phyloP scores from a whole-genome alignment of 2,888 invertebrate species.

The Catotricha subobsoleta region DNA sequence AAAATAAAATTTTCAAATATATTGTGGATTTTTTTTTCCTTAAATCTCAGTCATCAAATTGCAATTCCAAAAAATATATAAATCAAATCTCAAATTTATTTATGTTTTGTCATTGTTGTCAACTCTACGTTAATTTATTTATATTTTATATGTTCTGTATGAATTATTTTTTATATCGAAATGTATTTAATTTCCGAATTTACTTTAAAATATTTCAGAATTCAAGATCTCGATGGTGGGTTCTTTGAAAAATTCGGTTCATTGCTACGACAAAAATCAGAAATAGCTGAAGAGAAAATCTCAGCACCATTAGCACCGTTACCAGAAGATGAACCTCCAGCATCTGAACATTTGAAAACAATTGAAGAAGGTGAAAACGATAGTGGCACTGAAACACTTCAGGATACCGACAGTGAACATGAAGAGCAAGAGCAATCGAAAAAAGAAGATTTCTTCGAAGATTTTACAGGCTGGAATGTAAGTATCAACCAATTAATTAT shows the following conservation, averaged over 20 bases:
- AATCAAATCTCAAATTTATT: too few relatives aligned
- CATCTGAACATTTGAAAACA: conserved; percentile 13
- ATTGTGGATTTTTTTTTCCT: too few relatives aligned
- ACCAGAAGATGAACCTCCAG: conserved; percentile 17
- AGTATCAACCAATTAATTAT: too few relatives aligned
- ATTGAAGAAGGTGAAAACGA: conserved; percentile 29
- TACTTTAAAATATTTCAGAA: conserved; percentile 32
- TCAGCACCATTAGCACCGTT: conserved; percentile 35
- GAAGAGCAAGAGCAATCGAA: conserved; percentile 41
- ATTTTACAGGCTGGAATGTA: conserved; percentile 57
- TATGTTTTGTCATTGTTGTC: too few relatives aligned
- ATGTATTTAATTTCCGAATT: too few relatives aligned
- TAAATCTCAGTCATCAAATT: too few relatives aligned
- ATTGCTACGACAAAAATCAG: conserved; percentile 44
- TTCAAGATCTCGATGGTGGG: conserved; percentile 65
- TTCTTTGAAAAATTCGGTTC: conserved; percentile 73
- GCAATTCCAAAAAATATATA: too few relatives aligned
- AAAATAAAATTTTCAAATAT: too few relatives aligned
- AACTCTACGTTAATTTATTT: too few relatives aligned
- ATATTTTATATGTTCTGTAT: too few relatives aligned
- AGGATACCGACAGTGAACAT: conserved; percentile 44
- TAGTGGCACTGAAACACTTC: conserved; percentile 37
- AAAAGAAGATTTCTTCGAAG: conserved; percentile 35
- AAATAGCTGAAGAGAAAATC: conserved; percentile 31
- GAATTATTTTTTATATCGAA: too few relatives aligned